Evolutionary conservation across 2,888 invertebrate genomes (phyloP).

Genomic region (Acronicta alni): DNA sequence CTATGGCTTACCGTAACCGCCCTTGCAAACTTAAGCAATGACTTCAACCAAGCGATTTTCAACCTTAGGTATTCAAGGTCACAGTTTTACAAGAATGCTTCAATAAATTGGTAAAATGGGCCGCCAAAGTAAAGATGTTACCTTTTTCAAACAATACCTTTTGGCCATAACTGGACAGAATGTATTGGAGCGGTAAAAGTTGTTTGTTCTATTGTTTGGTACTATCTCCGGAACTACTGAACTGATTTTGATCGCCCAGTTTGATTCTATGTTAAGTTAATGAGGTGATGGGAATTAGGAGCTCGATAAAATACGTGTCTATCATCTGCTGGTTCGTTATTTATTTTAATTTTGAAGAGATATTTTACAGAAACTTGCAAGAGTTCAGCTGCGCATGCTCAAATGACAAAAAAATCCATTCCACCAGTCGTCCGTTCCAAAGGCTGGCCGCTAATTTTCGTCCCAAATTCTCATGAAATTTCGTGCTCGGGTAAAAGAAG

Average conservation of each 20-base stretch:
- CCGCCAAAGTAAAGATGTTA: conserved; percentile 56
- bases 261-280: conserved; percentile 18
- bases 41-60: conserved; percentile 2
- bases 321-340: too few relatives aligned
- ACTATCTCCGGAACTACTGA: conserved; percentile 47
- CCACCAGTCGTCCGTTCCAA: too few relatives aligned
- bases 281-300: conserved; percentile 23
- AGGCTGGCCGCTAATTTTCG: too few relatives aligned
- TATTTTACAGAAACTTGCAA: too few relatives aligned
- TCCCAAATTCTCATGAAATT: background rate
- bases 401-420: too few relatives aligned
- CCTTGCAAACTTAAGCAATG: conserved; percentile 13
- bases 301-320: background rate
- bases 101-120: conserved; percentile 11
- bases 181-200: conserved; percentile 58
- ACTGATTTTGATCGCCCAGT: conserved; percentile 32
- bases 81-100: background rate
- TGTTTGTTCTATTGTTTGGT: conserved; percentile 54
- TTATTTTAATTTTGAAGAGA: too few relatives aligned
- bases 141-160: conserved; percentile 53
- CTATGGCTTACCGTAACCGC: conserved; percentile 40
- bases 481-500: background rate
- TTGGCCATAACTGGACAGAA: conserved; percentile 50
- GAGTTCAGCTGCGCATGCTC: too few relatives aligned
- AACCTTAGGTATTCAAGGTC: background rate